A percentile compares a stretch with the other conserved stretches of the same genome.
Evolutionary conservation across 2,113 vertebrate genomes (phyloP).

Genomic region (Megaceryle maxima): DNA sequence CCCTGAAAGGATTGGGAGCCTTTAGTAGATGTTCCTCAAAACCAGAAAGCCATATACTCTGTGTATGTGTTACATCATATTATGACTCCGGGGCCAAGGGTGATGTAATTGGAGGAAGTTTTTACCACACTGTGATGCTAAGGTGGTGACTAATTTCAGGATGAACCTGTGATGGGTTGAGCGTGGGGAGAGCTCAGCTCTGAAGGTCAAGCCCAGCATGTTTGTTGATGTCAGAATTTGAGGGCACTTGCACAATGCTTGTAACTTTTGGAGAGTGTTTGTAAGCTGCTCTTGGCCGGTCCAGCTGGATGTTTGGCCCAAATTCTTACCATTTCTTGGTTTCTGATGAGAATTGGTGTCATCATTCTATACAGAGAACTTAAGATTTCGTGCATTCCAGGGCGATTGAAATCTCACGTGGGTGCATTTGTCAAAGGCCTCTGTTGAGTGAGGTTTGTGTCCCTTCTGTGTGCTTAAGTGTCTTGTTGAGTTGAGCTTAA

Average conservation of each 20-base stretch:
- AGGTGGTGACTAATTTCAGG: background rate
- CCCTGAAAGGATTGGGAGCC: background rate
- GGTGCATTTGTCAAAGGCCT: accelerated
- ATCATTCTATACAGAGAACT: background rate
- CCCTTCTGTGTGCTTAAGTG: accelerated
- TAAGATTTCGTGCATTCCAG: accelerated
- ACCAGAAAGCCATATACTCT: background rate
- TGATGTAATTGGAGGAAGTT: background rate
- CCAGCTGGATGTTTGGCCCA: background rate
- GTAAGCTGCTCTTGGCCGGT: background rate
- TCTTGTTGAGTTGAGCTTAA: background rate
- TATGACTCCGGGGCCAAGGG: background rate
- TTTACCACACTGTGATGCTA: background rate
- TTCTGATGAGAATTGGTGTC: background rate
- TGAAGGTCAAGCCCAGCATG: background rate
- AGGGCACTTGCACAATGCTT: background rate
- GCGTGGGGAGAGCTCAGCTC: background rate
- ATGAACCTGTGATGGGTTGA: background rate
- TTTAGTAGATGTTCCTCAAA: background rate
- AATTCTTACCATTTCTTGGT: background rate
- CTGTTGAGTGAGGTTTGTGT: accelerated
- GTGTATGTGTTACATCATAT: background rate
- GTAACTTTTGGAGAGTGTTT: background rate
- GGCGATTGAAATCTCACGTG: background rate
- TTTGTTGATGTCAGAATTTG: background rate